Conservation (phyloP, 2,888 invertebrate genomes). For the Cremastinae sp. region DNA sequence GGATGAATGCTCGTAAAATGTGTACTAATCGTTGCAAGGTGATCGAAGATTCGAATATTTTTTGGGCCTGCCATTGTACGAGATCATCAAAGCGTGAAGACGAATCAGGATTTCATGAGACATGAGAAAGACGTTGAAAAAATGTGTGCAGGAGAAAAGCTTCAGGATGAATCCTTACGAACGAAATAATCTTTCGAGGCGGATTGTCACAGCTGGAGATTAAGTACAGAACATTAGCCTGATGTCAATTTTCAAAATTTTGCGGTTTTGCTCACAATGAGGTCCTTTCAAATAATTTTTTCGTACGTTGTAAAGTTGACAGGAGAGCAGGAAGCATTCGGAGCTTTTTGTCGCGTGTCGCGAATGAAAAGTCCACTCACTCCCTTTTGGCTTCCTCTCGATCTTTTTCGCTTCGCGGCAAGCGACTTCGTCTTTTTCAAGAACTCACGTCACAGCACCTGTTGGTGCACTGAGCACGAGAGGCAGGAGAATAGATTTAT, state of each 20-base stretch:
- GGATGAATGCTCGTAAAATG: too few relatives aligned
- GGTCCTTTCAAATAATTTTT: constrained; percentile 46
- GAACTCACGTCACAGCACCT: constrained; percentile 13
- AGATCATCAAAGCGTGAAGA: constrained; percentile 68
- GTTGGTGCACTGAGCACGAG: constrained; percentile 5
- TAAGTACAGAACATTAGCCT: not conserved
- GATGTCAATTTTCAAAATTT: constrained; percentile 1
- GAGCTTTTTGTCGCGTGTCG: constrained; percentile 20
- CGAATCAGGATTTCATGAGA: constrained; percentile 65
- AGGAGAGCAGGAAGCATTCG: constrained; percentile 49
- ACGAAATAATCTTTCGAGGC: not conserved
- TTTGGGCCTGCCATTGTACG: constrained; percentile 61
- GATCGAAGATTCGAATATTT: constrained; percentile 7
- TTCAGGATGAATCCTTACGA: not conserved
- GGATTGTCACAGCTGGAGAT: not conserved
- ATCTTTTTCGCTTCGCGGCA: not conserved
- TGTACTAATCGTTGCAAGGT: too few relatives aligned
- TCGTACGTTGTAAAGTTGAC: constrained; percentile 53
- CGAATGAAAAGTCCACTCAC: not conserved
- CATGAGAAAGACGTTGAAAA: constrained; percentile 55
- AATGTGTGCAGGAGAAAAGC: constrained; percentile 28
- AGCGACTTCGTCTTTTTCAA: not conserved
- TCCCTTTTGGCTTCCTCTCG: not conserved
- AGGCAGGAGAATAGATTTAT: constrained; percentile 24
- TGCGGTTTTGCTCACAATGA: constrained; percentile 21